phyloP scores from a whole-genome alignment of 2,888 invertebrate genomes.

The Hemicrepidius hirtus region DNA sequence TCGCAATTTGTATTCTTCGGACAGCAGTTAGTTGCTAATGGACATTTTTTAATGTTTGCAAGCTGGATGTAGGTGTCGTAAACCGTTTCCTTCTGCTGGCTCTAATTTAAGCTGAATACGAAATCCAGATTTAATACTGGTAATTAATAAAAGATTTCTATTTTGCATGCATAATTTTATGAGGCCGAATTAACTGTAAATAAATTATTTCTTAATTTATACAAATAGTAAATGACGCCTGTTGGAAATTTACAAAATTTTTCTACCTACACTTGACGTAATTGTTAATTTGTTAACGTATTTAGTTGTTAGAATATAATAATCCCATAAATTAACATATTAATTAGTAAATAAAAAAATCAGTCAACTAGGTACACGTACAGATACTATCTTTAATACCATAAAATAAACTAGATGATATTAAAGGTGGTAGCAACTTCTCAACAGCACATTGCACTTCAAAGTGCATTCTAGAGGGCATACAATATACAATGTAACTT shows the following conservation, averaged over 20 bases:
- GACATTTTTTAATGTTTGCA: constrained; percentile 8
- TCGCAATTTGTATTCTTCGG: constrained; percentile 3
- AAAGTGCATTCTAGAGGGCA: constrained; percentile 2
- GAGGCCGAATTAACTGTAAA: not conserved
- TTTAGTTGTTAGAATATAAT: not conserved
- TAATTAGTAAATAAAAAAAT: constrained; percentile 8
- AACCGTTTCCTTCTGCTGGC: constrained; percentile 8
- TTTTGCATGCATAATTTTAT: constrained; percentile 5
- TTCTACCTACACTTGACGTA: not conserved
- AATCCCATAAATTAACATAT: not conserved
- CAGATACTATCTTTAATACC: not conserved
- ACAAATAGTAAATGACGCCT: not conserved
- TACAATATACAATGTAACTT: constrained; percentile 25
- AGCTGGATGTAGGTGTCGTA: constrained; percentile 15
- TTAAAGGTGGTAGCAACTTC: not conserved
- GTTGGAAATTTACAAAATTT: not conserved
- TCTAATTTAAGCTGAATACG: not conserved
- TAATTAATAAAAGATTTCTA: constrained; percentile 21
- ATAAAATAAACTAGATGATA: not conserved
- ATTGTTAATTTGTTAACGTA: constrained; percentile 5
- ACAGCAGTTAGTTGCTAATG: constrained; percentile 1
- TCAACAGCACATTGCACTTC: not conserved
- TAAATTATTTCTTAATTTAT: not conserved
- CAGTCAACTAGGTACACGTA: not conserved
- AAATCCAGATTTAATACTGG: constrained; percentile 6